Conservation (phyloP, 1,140 invertebrate genomes). For the Propsilocerus akamusi region DNA sequence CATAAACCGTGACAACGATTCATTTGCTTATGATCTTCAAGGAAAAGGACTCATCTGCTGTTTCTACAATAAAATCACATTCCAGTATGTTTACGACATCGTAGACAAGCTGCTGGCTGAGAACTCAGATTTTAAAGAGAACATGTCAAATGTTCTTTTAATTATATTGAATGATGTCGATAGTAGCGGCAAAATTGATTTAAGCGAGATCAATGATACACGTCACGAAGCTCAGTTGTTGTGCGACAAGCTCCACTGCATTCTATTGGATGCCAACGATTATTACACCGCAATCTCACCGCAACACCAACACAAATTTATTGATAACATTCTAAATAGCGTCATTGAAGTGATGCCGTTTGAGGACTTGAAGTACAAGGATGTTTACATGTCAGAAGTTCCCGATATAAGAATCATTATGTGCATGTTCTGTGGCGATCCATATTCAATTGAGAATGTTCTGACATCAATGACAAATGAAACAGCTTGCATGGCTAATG, state of each 20-base stretch:
- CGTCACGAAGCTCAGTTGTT: neutral
- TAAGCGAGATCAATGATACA: neutral
- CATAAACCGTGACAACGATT: constrained; percentile 55
- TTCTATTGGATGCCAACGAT: neutral
- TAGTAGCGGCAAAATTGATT: neutral
- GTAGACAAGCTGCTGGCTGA: neutral
- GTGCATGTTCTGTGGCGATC: constrained; percentile 95
- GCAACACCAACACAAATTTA: constrained; percentile 20
- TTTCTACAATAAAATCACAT: neutral
- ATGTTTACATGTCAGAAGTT: constrained; percentile 22
- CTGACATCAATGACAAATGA: constrained; percentile 74
- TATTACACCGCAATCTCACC: neutral
- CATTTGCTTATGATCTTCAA: constrained; percentile 23
- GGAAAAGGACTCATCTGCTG: constrained; percentile 28
- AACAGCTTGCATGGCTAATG: constrained; percentile 70
- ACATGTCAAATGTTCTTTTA: neutral
- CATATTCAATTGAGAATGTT: constrained; percentile 77
- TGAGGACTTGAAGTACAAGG: constrained; percentile 21
- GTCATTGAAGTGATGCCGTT: constrained; percentile 20
- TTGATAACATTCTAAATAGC: constrained; percentile 22
- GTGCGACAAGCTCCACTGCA: neutral
- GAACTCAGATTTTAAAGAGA: neutral
- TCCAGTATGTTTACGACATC: neutral
- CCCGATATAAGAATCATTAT: constrained; percentile 61
- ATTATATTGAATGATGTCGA: neutral